Evolutionary conservation across 2,797 vertebrate genomes (phyloP).

Genomic region (Halcyon chelicuti): DNA sequence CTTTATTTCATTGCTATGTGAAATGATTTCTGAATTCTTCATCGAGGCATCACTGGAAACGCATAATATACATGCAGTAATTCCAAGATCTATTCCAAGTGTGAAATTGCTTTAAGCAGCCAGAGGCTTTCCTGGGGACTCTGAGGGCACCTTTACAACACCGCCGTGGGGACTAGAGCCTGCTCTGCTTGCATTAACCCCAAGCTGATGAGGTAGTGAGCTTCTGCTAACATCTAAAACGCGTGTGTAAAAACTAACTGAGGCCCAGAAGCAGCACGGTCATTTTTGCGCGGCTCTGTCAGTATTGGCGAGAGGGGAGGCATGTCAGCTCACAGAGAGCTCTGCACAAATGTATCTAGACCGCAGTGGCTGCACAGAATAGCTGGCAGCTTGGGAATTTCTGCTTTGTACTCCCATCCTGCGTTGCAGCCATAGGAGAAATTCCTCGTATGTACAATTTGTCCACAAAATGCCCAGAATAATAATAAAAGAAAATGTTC

Average conservation of each 20-base stretch:
- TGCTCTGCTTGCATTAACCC: not conserved
- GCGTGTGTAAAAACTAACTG: not conserved
- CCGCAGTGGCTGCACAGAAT: not conserved
- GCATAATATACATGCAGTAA: conserved; percentile 12
- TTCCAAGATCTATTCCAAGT: conserved; percentile 20
- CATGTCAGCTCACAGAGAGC: not conserved
- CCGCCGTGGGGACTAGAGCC: not conserved
- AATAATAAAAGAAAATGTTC: not conserved
- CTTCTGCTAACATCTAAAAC: not conserved
- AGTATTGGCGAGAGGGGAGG: not conserved
- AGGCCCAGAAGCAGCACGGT: not conserved
- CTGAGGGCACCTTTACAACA: not conserved
- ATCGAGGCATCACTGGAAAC: not conserved
- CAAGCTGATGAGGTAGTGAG: not conserved
- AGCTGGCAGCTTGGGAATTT: not conserved
- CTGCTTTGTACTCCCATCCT: not conserved
- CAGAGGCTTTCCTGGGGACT: conserved; percentile 15
- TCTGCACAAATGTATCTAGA: not conserved
- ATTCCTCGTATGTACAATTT: not conserved
- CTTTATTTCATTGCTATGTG: not conserved
- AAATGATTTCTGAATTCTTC: conserved; percentile 41
- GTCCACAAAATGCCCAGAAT: not conserved
- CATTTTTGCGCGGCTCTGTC: not conserved
- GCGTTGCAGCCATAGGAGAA: not conserved
- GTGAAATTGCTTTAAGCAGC: conserved; percentile 44